Evolutionary conservation across 2,888 invertebrate genomes (phyloP), one percentile per base, ranked within the genome.

Genomic region (Drosophila diplacantha): DNA sequence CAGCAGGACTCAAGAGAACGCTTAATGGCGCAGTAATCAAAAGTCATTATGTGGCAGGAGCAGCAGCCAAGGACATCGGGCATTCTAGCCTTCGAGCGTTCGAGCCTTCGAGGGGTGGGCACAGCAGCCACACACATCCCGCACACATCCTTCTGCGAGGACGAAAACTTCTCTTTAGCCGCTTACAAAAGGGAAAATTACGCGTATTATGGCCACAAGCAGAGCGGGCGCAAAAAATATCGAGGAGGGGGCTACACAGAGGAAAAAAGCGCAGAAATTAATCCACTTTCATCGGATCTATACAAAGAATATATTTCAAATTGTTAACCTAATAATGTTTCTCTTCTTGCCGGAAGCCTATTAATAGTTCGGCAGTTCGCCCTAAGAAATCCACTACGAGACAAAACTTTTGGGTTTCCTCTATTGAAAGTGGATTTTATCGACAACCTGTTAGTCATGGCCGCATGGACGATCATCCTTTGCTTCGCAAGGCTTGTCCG

Each of bases 21-120:
- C 74, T 70, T 80, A 82, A 80, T 80, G 83, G 83, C 77, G 84
- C 80, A 74, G 72, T 82, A 80, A 80, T 80, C 80, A 80, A 69
- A 80, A 80, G 83, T 80, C 80, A 80, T 80, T 84, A 80, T 80
- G 71, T 82, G 68, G 69, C 62, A 70, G 41, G 41, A 41, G 58
- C 44, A 39, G 32, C 82, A 81, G 37, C 78, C 77, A 78, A 78
- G 83, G 83, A 73, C 84, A 71, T 59, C n/a, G 26, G 2, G 41
- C 24, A 16, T n/a, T 39, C 12, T 5, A 14, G 37, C 37, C 6
- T 11, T 26, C 6, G 26, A 41, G 41, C 16, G 3, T 7, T 26
- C 16, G 43, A 26, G 16, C 26, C 43, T 32, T 18, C 31, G 49
- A 44, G 43, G 58, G 50, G 54, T 51, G 52, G 54, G 24, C 34